Evolutionary conservation across 2,113 vertebrate species (phyloP).

Genomic region (Rhinopomastus cyanomelas): DNA sequence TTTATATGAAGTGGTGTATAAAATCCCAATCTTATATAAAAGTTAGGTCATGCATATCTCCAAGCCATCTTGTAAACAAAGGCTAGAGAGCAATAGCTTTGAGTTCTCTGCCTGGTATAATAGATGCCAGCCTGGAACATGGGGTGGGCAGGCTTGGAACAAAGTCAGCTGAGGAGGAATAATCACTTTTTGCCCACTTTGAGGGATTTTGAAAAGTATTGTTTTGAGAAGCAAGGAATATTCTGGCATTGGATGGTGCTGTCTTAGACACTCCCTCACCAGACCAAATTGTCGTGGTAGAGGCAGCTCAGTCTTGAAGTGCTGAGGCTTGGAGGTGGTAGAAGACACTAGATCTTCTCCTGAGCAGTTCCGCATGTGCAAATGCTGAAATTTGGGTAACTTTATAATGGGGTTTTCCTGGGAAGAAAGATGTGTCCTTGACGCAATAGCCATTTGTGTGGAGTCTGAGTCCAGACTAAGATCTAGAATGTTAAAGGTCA

Average conservation of each 20-base stretch:
- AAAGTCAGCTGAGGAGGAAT: neutral
- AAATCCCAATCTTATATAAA: neutral
- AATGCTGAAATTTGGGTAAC: neutral
- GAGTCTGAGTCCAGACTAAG: neutral
- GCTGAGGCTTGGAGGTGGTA: neutral
- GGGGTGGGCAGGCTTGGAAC: neutral
- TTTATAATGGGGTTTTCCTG: neutral
- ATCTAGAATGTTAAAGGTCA: neutral
- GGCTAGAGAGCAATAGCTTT: neutral
- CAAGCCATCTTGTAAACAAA: neutral
- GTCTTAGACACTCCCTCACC: neutral
- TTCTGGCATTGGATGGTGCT: neutral
- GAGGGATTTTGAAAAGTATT: neutral
- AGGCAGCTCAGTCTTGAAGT: neutral
- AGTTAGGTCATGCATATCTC: neutral
- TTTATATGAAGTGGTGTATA: neutral
- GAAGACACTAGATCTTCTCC: neutral
- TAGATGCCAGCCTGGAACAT: neutral
- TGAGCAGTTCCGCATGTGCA: neutral
- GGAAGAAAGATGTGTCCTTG: neutral
- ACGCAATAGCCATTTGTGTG: neutral
- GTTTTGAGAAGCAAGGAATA: neutral
- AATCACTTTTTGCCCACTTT: neutral
- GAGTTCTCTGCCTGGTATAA: neutral
- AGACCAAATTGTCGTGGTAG: neutral